A percentile compares a stretch with the other conserved stretches of the same genome.
These are phyloP conservation scores for Monoplex corrugatus DNA, from an alignment of 2,888 invertebrate species.

Conservation along the genomic window DNA sequence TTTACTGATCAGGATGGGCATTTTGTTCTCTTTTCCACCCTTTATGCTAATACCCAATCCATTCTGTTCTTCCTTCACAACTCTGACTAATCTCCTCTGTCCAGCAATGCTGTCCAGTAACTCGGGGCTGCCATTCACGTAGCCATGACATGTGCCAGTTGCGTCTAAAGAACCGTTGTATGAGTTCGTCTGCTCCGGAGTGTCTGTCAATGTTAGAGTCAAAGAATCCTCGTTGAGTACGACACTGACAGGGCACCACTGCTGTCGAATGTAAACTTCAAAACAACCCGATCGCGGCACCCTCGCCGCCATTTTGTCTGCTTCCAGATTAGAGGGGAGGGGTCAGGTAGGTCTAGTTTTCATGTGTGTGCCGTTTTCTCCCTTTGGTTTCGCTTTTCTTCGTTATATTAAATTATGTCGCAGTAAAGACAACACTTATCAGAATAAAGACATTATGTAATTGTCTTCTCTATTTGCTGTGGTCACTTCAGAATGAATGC, in stretches of 20 bases:
- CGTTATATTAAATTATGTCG: too few relatives aligned
- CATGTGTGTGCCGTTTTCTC: too few relatives aligned
- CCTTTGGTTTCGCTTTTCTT: too few relatives aligned
- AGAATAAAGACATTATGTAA: too few relatives aligned
- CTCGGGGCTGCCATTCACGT: constrained; percentile 58
- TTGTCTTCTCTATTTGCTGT: too few relatives aligned
- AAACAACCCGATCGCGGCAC: constrained; percentile 89
- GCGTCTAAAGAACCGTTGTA: constrained; percentile 81
- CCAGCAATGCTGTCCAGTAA: constrained; percentile 77
- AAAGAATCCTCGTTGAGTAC: constrained; percentile 95
- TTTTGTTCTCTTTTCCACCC: constrained; percentile 98
- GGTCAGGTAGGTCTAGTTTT: too few relatives aligned
- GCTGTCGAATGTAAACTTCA: constrained; percentile 94
- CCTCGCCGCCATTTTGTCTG: constrained; percentile 75
- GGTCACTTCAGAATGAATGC: too few relatives aligned
- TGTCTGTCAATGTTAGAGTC: constrained; percentile 92
- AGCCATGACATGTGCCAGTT: constrained; percentile 55
- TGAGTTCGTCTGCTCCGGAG: constrained; percentile 79
- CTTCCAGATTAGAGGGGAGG: too few relatives aligned
- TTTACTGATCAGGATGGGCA: constrained; percentile 99
- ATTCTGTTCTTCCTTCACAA: constrained; percentile 98
- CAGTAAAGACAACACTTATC: too few relatives aligned
- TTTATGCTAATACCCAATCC: constrained; percentile 99
- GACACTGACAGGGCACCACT: constrained; percentile 96
- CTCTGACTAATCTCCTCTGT: constrained; percentile 93